Evolutionary conservation across 2,888 invertebrate genomes (phyloP), one percentile per base, ranked within the genome.

Genomic region (Chymomyza fuscimana): DNA sequence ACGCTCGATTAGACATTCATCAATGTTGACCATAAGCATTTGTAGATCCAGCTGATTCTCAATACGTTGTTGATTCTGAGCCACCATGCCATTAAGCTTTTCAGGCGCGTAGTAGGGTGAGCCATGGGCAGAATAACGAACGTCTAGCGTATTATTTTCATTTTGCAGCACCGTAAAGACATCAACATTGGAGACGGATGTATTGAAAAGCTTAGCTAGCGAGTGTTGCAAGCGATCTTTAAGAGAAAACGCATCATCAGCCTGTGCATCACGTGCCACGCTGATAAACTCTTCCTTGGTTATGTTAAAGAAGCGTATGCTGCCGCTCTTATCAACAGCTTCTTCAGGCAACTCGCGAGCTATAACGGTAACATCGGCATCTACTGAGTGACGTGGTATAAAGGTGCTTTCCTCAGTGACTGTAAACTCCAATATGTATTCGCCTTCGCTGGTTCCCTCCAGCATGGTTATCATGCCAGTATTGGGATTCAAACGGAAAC

Each of bases 61-160:
- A 72, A 97, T 90, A 93, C 94, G 93, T 56, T 94, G 93, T 78
- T 96, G 94, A 86, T 96, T 93, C 70, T 94, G 94, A 7, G 95
- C 94, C n/a, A 96, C 94, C 89, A 97, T 94, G 6, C 97, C 96
- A 86, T 99, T 97, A 9, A 99, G 93, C 89, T 95, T 96, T 91
- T 97, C 97, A 0, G 98, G 94, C 0, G 95, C 94, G 90, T 97
- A 98, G 91, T 98, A 98, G 0, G 98, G 98, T 0, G 98, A 98
- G 0, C 97, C 97, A 89, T 98, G 98, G 0, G 97, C 98, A 0
- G 98, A 96, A 90, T 96, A 99, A 78, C 98, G 93, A 0, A 99
- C 96, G 89, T 99, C 98, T 73, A 97, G 92, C 10, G 95, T 93
- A 1, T 93, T 93, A 12, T 91, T 88, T 70, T 93, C 93, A 73